phyloP scores from a whole-genome alignment of 2,113 vertebrate species.

The Crotalus viridis region DNA sequence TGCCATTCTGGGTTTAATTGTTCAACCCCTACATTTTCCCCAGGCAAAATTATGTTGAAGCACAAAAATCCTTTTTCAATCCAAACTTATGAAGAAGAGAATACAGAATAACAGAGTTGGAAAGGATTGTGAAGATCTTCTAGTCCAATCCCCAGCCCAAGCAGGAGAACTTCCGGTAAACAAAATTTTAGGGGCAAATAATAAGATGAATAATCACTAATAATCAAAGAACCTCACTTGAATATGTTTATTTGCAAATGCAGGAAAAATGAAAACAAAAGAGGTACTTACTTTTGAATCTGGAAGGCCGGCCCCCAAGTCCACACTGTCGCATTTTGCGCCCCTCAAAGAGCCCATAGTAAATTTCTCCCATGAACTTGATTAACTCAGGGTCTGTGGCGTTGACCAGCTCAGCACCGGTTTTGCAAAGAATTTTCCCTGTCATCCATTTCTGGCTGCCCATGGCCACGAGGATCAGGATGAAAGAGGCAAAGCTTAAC shows the following conservation, averaged over 20 bases:
- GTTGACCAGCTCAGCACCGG: slow-evolving; percentile 91
- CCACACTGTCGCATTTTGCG: slow-evolving; percentile 90
- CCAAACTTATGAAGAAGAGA: neutral
- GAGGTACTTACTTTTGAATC: slow-evolving; percentile 85
- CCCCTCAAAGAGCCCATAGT: slow-evolving; percentile 89
- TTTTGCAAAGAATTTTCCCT: slow-evolving; percentile 90
- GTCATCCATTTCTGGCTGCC: slow-evolving; percentile 86
- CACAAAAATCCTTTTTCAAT: neutral
- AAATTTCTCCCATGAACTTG: slow-evolving; percentile 89
- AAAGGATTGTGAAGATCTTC: neutral
- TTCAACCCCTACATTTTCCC: neutral
- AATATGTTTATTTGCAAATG: neutral
- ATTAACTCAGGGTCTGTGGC: slow-evolving; percentile 86
- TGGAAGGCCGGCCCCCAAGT: slow-evolving; percentile 81
- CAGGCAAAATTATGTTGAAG: neutral
- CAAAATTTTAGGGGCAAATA: neutral
- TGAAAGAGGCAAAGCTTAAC: slow-evolving; percentile 81
- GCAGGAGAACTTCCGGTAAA: neutral
- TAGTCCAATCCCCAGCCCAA: neutral
- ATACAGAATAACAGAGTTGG: neutral
- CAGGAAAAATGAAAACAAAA: slow-evolving; percentile 17
- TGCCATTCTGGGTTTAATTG: neutral
- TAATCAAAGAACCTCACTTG: neutral
- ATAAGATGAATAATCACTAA: neutral
- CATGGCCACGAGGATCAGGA: slow-evolving; percentile 81